A percentile compares a stretch with the other conserved stretches of the same genome.
Conservation (phyloP, 2,888 invertebrate genomes). For the Choristoneura rosaceana region DNA sequence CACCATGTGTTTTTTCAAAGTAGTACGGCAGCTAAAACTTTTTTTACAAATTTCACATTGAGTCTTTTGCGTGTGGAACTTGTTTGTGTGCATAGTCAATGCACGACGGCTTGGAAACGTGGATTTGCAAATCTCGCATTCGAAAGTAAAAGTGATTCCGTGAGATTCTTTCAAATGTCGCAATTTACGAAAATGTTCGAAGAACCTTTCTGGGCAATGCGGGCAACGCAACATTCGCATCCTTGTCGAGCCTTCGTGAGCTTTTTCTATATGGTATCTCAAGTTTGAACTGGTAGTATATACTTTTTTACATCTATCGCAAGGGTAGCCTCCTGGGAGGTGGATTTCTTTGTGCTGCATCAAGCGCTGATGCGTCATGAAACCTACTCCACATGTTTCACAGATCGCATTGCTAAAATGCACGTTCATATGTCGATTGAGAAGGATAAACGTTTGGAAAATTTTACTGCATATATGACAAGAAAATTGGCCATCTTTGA, state of each 20-base stretch:
- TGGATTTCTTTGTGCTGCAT: slow-evolving; percentile 73
- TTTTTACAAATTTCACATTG: slow-evolving; percentile 80
- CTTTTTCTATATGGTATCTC: slow-evolving; percentile 67
- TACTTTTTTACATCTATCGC: slow-evolving; percentile 74
- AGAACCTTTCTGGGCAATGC: slow-evolving; percentile 68
- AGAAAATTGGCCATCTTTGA: slow-evolving; percentile 60
- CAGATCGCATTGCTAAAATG: slow-evolving; percentile 74
- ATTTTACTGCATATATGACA: slow-evolving; percentile 68
- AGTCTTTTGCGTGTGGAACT: slow-evolving; percentile 70
- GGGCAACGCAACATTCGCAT: slow-evolving; percentile 67
- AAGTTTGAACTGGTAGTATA: slow-evolving; percentile 76
- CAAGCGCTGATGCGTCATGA: slow-evolving; percentile 69
- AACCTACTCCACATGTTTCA: slow-evolving; percentile 70
- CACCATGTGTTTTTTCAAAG: slow-evolving; percentile 67
- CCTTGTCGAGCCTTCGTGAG: slow-evolving; percentile 64
- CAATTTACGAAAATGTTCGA: slow-evolving; percentile 70
- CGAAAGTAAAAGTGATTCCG: slow-evolving; percentile 66
- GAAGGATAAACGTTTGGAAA: slow-evolving; percentile 68
- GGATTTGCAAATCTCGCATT: slow-evolving; percentile 67
- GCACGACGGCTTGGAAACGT: slow-evolving; percentile 65
- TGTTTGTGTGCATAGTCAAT: slow-evolving; percentile 70
- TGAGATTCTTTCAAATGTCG: slow-evolving; percentile 72
- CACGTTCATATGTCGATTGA: slow-evolving; percentile 76
- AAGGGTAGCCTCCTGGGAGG: slow-evolving; percentile 68
- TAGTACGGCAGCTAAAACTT: slow-evolving; percentile 72